A percentile compares a stretch with the other conserved stretches of the same genome.
Evolutionary conservation across 1,140 invertebrate genomes (phyloP).

Genomic region (Meloidogyne floridensis): DNA sequence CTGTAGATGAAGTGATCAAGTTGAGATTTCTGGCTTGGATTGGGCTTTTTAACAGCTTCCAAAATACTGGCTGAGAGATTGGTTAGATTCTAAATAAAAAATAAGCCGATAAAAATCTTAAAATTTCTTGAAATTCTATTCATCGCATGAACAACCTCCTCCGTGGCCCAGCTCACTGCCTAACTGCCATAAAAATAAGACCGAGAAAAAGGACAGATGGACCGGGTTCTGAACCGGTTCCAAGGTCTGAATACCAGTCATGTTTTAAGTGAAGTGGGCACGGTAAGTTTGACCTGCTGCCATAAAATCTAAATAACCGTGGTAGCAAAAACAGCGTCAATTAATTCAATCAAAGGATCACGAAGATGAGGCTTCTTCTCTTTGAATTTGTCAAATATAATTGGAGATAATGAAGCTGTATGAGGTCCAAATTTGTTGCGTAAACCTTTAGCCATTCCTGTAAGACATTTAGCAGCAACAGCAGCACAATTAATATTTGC

Average conservation of each 20-base stretch:
- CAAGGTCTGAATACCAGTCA: no score
- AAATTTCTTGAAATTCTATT: no score
- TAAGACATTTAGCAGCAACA: slow-evolving; percentile 81
- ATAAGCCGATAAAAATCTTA: neutral
- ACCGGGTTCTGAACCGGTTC: no score
- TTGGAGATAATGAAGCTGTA: slow-evolving; percentile 74
- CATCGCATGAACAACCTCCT: no score
- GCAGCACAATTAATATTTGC: slow-evolving; percentile 90
- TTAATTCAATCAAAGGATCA: slow-evolving; percentile 73
- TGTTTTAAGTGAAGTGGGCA: no score
- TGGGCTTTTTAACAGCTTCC: slow-evolving; percentile 73
- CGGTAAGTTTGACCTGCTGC: no score
- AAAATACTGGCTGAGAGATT: slow-evolving; percentile 81
- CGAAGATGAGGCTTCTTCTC: slow-evolving; percentile 87
- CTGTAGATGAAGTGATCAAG: slow-evolving; percentile 38
- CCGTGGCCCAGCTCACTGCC: no score
- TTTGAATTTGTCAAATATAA: slow-evolving; percentile 90
- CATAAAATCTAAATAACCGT: slow-evolving; percentile 32
- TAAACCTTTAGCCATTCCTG: slow-evolving; percentile 81
- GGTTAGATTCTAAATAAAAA: slow-evolving; percentile 74
- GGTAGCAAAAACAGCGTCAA: slow-evolving; percentile 71
- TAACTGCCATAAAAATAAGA: no score
- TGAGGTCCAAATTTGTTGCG: slow-evolving; percentile 85
- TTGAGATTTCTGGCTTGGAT: slow-evolving; percentile 40
- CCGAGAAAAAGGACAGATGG: no score